Percentiles rank a stretch among this genome's conserved stretches.
These are phyloP conservation scores for Momotus momota DNA, from an alignment of 2,797 vertebrate species.

Conservation along the genomic window DNA sequence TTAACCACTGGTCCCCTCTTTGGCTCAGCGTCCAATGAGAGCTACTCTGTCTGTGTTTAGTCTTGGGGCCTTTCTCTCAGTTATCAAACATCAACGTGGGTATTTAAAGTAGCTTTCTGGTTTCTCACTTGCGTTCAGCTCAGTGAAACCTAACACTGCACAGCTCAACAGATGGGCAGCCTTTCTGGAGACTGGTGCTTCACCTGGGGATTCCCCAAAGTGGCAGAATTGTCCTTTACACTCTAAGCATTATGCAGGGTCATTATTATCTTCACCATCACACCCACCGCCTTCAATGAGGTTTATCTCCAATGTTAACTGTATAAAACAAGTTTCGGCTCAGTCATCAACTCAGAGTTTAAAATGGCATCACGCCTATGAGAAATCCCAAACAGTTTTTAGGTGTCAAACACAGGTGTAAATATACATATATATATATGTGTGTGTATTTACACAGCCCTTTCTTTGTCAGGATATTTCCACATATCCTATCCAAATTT, in stretches of 20 bases:
- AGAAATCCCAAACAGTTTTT: not conserved
- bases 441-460: not conserved
- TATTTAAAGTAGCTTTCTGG: not conserved
- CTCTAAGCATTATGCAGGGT: not conserved
- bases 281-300: not conserved
- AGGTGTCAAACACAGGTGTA: not conserved
- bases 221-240: not conserved
- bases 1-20: not conserved
- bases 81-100: fast-evolving
- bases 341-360: not conserved
- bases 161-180: not conserved
- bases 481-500: not conserved
- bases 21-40: not conserved
- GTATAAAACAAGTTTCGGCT: not conserved
- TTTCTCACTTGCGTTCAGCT: fast-evolving
- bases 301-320: not conserved
- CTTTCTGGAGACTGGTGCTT: not conserved
- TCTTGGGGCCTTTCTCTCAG: not conserved
- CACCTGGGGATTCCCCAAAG: not conserved
- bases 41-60: not conserved
- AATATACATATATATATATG: not conserved
- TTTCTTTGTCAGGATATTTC: not conserved
- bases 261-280: not conserved
- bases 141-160: not conserved
- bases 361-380: not conserved